A percentile compares a stretch with the other conserved stretches of the same genome.
Evolutionary conservation across 2,888 invertebrate species (phyloP).

Genomic region (Melolontha melolontha): DNA sequence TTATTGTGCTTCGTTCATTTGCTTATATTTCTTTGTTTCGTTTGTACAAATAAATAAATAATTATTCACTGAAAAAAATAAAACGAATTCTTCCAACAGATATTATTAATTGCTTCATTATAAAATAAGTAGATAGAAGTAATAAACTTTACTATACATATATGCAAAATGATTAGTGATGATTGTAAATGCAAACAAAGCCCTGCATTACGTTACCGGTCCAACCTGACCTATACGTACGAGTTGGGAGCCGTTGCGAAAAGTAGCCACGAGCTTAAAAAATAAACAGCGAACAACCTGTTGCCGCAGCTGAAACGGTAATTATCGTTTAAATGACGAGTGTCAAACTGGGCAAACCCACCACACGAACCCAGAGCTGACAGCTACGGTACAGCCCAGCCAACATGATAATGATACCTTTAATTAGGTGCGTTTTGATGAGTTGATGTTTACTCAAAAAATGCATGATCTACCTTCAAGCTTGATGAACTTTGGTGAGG

Average conservation of each 20-base stretch:
- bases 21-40: no score
- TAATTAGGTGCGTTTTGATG: slow-evolving; percentile 63
- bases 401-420: slow-evolving; percentile 65
- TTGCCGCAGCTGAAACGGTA: slow-evolving; percentile 57
- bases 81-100: no score
- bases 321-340: slow-evolving; percentile 61
- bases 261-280: slow-evolving; percentile 48
- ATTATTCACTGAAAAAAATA: no score
- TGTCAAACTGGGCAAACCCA: slow-evolving; percentile 57
- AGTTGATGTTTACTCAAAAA: slow-evolving; percentile 63
- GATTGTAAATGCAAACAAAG: slow-evolving; percentile 17
- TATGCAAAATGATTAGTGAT: neutral
- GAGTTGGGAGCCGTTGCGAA: slow-evolving; percentile 36
- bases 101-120: no score
- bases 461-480: slow-evolving; percentile 51
- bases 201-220: neutral
- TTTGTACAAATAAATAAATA: no score
- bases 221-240: slow-evolving; percentile 5
- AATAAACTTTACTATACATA: no score
- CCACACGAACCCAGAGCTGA: slow-evolving; percentile 56
- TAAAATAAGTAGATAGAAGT: no score
- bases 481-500: slow-evolving; percentile 50
- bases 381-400: slow-evolving; percentile 53
- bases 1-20: no score
- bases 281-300: slow-evolving; percentile 59